A percentile compares a stretch with the other conserved stretches of the same genome.
Conservation (phyloP, 2,113 vertebrate genomes). For the Recurvirostra avosetta region DNA sequence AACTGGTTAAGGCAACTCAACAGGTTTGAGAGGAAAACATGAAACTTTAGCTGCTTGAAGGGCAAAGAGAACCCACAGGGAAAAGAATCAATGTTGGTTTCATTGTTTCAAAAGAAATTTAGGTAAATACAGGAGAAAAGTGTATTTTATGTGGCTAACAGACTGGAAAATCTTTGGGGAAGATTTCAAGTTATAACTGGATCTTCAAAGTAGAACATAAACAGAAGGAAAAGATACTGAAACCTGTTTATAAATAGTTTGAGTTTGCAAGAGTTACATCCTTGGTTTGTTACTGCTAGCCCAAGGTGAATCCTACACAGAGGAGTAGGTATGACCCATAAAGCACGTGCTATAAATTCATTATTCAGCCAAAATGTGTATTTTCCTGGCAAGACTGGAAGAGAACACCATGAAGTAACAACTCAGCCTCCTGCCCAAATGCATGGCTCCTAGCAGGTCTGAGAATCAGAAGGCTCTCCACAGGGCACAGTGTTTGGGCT, state of each 20-base stretch:
- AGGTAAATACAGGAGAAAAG: background rate
- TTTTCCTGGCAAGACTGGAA: background rate
- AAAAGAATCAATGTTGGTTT: background rate
- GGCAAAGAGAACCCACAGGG: background rate
- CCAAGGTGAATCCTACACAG: background rate
- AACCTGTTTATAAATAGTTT: background rate
- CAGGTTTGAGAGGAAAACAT: background rate
- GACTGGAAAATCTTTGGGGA: background rate
- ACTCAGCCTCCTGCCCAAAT: background rate
- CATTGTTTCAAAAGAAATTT: background rate
- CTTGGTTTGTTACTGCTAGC: background rate
- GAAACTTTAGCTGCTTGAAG: background rate
- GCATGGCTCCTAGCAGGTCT: background rate
- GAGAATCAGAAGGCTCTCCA: background rate
- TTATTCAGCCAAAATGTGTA: background rate
- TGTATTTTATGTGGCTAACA: background rate
- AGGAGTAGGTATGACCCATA: background rate
- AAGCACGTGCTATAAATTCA: background rate
- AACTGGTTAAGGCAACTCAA: background rate
- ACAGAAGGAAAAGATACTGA: background rate
- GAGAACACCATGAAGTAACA: background rate
- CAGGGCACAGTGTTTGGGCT: background rate
- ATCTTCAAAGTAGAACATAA: background rate
- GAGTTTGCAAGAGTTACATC: background rate
- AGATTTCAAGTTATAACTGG: background rate